Percentiles rank a stretch among this genome's conserved stretches.
phyloP scores from a whole-genome alignment of 2,113 vertebrate species.

The Fulica atra region DNA sequence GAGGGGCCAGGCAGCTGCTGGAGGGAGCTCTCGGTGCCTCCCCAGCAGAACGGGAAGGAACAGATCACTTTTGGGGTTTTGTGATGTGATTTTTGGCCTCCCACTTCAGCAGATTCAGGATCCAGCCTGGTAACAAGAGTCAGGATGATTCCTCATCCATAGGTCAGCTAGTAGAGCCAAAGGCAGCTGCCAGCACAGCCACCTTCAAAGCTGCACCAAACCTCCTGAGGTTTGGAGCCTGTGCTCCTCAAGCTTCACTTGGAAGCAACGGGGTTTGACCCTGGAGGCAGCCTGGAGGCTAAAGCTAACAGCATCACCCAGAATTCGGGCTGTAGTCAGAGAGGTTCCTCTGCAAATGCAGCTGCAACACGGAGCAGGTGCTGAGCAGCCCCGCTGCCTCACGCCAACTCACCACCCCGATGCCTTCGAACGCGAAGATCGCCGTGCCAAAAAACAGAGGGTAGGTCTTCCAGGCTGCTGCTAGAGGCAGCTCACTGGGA shows the following conservation, averaged over 20 bases:
- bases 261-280: neutral
- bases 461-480: slow-evolving; percentile 85
- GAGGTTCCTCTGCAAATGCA: neutral
- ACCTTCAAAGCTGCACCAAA: neutral
- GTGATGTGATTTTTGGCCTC: neutral
- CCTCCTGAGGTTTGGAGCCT: neutral
- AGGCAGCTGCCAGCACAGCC: neutral
- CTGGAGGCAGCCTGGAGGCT: neutral
- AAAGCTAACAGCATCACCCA: neutral
- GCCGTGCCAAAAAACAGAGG: slow-evolving; percentile 96
- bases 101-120: neutral
- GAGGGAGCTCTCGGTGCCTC: neutral
- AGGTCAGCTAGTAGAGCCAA: neutral
- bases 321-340: neutral
- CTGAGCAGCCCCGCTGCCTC: neutral
- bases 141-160: neutral
- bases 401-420: slow-evolving; percentile 87
- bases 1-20: accelerated
- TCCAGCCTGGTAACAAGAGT: neutral
- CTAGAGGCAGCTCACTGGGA: slow-evolving; percentile 81
- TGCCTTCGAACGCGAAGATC: slow-evolving; percentile 96
- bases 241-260: neutral
- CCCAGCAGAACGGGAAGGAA: neutral
- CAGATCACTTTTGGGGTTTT: neutral
- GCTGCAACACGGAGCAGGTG: neutral